Evolutionary conservation across 2,888 invertebrate species (phyloP), one percentile per base, ranked within the genome.

Genomic region (Caenorhabditis angaria): DNA sequence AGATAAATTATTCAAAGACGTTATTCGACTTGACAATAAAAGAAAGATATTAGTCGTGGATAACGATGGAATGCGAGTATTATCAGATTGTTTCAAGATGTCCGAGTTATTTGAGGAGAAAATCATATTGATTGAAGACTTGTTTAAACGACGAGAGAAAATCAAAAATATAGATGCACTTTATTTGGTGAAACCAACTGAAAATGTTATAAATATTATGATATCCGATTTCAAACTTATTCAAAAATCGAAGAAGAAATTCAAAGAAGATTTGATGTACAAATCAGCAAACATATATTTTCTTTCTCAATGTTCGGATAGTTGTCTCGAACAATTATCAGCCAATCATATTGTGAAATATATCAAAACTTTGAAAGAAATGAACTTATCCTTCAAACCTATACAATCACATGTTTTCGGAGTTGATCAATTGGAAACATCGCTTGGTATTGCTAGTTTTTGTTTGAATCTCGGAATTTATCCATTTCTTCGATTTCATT

Each of bases 141-240:
- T 70, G 3, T 35, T 58, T 5, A 35, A 47, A 53, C 48, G 28
- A 10, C 65, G 70, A 1, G 65, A 70, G 22, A 65, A 65, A 4
- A 58, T 70, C 57, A 61, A 61, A n/a, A 48, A 48, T 8, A 48
- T 70, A 27, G 62, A 65, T n/a, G 70, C 70, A 0, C 58, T 70
- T 50, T 70, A 70, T 28, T 47, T 70, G 0, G 57, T 70, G 1
- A 1, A 50, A 6, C 61, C 70, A n/a, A 32, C 50, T 8, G 28
- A 28, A 0, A 55, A 70, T n/a, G 51, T 54, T 3, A 50, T 70
- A 12, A 35, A 65, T 8, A 3, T n/a, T 0, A 41, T 70, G 0
- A 65, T 70, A 47, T 25, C 24, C 2, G 70, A 70, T 41, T 70
- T 62, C 51, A 55, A 18, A 20, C 55, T 58, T 5, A 14, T 41